Base-by-base conservation (phyloP, 2,888 invertebrate genomes). In the Drosophila sordidula region DNA sequence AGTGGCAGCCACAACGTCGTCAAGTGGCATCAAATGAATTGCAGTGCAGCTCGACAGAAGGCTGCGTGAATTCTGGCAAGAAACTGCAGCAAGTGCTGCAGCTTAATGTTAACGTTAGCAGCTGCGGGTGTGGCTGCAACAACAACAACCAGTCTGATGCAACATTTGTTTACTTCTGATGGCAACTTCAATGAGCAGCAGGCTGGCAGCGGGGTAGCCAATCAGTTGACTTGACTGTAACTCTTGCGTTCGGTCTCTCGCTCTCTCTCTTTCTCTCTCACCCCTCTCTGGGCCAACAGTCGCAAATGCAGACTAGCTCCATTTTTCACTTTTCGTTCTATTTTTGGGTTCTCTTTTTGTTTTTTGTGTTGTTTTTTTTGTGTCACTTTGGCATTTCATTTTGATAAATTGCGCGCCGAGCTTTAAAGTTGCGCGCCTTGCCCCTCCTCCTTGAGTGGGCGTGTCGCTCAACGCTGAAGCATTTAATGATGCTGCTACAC, bases 91-190 rank as follows among this genome's bases (percentile, higher is more conserved):
- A 50, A 18, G 39, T 34, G 34, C 54, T 61, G 47, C 58, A 25
- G 39, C 46, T 66, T 70, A 67, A 74, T 67, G 70, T 54, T 47
- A n/a, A n/a, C n/a, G 59, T 70, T 50, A 57, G 61, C 57, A 47
- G 56, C 41, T 16, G 41, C 46, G 72, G 56, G 59, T 25, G 67
- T 46, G 36, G 44, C 26, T 29, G 22, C 36, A 47, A 44, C 42
- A 16, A 18, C 39, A 41, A 44, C 22, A 45, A 34, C 36, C 49
- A 57, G 70, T 51, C 66, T 70, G 54, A 58, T 49, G 67, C 65
- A 72, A 74, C 82, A 80, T 85, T 83, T 82, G 80, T 80, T 85
- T 85, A 77, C 79, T 82, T 78, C 80, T 58, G 61, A 45, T 68
- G 68, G 68, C 71, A 77, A 62, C 73, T 76, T 73, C 47, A 81